Evolutionary conservation across 2,888 invertebrate species (phyloP), one percentile per base, ranked within the genome.

Genomic region (Petrolisthes cinctipes): DNA sequence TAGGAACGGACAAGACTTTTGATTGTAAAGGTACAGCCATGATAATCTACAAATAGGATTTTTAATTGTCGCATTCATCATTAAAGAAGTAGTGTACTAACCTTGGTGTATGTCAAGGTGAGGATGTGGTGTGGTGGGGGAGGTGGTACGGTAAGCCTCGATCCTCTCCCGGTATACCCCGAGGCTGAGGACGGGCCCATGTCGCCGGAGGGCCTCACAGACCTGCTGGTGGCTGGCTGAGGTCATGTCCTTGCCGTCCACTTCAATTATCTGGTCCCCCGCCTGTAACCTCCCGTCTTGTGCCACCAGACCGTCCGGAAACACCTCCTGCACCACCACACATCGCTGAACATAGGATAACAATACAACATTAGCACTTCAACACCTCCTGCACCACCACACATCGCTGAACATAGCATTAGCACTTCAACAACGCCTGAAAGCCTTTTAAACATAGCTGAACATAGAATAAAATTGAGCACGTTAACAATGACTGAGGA

Each of bases 201-300:
- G 92, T 83, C 92, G 92, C 83, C 93, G 91, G 20, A 92, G 89
- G 56, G 91, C 91, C 83, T 92, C 91, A 71, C 92, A 92, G 20
- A 93, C 93, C 91, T 92, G 91, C 88, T 88, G 83, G 51, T 88
- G 91, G n/a, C 89, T 85, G 66, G 90, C 90, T 4, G 89, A 82
- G 14, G 92, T 92, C 91, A 92, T 91, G 88, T 92, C 92, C 73
- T 91, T 91, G 4, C 91, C 91, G 86, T 91, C 89, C 91, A 93
- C 93, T 92, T 93, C 93, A 51, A 93, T 91, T 85, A 93, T 92
- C 91, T 93, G 93, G 90, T 93, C 93, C 5, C 93, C 93, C 75
- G 93, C 92, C 86, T 92, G 92, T 17, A 93, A 92, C 23, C 93
- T 92, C 17, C 92, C 93, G 92, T 93, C 93, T 91, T 92, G 92